These are phyloP conservation scores for Myiotriccus ornatus DNA, from an alignment of 2,797 vertebrate species.

Conservation along the genomic window DNA sequence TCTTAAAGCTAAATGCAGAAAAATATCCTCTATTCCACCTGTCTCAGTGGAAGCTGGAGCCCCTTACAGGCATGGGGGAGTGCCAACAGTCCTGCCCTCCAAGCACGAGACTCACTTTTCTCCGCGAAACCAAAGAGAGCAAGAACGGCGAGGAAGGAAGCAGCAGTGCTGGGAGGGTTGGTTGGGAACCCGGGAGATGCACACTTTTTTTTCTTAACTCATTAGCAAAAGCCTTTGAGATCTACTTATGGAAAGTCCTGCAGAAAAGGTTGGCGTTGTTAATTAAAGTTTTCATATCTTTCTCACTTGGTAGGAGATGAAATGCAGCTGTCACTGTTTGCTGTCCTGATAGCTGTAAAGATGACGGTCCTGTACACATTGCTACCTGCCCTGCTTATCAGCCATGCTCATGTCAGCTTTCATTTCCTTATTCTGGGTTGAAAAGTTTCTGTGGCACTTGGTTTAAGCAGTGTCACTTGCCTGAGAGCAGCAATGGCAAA, in stretches of 20 bases:
- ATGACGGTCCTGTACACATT: not conserved
- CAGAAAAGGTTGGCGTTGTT: not conserved
- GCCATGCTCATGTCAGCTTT: not conserved
- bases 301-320: not conserved
- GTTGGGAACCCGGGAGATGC: not conserved
- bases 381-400: not conserved
- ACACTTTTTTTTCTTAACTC: not conserved
- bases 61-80: not conserved
- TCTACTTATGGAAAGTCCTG: not conserved
- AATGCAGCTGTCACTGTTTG: not conserved
- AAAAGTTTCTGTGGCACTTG: not conserved
- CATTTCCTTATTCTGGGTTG: not conserved
- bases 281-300: slow-evolving; percentile 2
- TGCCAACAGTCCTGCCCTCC: not conserved
- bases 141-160: not conserved
- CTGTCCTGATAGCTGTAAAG: not conserved
- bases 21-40: not conserved
- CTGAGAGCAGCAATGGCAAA: not conserved
- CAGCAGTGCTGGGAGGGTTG: not conserved
- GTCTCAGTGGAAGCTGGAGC: not conserved
- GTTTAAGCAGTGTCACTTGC: not conserved
- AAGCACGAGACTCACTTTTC: not conserved
- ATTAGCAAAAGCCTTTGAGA: not conserved
- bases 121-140: not conserved
- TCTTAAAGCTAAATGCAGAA: slow-evolving; percentile 10